Base-by-base conservation (phyloP, 2,888 invertebrate genomes). In the Clepsis dumicolana region DNA sequence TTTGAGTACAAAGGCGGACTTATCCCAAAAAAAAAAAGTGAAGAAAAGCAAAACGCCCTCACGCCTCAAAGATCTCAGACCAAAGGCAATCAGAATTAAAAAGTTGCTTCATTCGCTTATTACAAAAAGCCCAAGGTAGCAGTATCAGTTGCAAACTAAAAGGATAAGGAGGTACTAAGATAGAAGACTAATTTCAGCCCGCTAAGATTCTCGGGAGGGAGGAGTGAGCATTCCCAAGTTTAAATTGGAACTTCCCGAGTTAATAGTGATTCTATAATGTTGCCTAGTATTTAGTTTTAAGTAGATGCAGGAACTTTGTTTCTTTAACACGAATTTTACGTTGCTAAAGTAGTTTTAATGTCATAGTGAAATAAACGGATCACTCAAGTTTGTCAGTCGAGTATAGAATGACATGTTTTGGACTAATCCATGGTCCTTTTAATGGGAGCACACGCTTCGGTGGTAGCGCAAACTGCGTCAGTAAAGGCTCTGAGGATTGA, bases 241-340 rank as follows among this genome's bases (percentile, higher is more conserved):
- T 67, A 67, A 67, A 69, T 53, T 69, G 59, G 64, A 69, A 64
- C 64, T 69, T 64, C n/a, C 41, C 64, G 52, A 64, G 52, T 64
- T 68, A 44, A 64, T 64, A 53, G 64, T 59, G 52, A 69, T 60
- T 64, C 25, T 64, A 59, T 64, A 59, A 64, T 59, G 52, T 62
- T 65, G 48, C 63, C 44, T 53, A 10, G 29, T 64, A 64, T 64
- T 57, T 64, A 59, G 52, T 69, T 64, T 69, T 21, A 64, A 69
- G 44, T 52, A 59, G 52, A 64, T 48, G 48, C 57, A 59, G 41
- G 25, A 63, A 64, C 52, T 63, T 52, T 16, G 21, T 38, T 57
- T 61, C 18, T 27, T 61, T 44, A 32, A 48, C 48, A 62, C 27
- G 18, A 54, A 32, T 50, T 48, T 38, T n/a, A n/a, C n/a, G 14